Evolutionary conservation across 2,888 invertebrate species (phyloP).

Genomic region (Caenorhabditis parvicauda): DNA sequence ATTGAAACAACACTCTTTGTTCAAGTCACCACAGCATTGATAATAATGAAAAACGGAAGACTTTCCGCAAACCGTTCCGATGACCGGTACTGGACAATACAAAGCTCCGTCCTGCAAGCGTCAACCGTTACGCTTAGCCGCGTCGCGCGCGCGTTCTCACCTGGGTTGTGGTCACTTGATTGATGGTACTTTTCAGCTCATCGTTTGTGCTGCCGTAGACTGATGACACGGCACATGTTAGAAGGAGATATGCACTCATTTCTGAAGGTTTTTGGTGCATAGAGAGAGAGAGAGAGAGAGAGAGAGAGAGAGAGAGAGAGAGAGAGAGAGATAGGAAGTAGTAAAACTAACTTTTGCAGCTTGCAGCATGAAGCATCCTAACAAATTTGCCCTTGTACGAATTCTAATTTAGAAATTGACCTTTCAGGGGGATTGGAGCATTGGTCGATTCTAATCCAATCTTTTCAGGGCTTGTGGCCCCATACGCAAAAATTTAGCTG

Average conservation of each 20-base stretch:
- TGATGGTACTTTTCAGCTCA: slow-evolving; percentile 43
- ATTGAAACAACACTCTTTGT: slow-evolving; percentile 56
- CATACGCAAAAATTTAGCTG: slow-evolving; percentile 46
- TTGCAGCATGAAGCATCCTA: no score
- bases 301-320: slow-evolving; percentile 5
- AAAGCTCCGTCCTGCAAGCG: slow-evolving; percentile 45
- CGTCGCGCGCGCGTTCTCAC: slow-evolving; percentile 10
- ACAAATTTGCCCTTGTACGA: no score
- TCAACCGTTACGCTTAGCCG: not conserved
- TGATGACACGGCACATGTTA: not conserved
- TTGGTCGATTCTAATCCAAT: no score
- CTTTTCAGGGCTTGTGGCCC: no score
- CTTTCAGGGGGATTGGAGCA: no score
- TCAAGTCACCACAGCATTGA: slow-evolving; percentile 57
- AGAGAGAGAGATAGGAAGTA: slow-evolving; percentile 10
- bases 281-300: not conserved
- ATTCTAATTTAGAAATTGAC: no score
- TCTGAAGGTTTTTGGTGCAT: slow-evolving; percentile 5
- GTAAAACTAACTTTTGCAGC: no score
- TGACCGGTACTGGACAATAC: slow-evolving; percentile 51
- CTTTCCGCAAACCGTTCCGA: slow-evolving; percentile 54
- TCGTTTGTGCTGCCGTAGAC: slow-evolving; percentile 3
- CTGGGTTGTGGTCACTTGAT: slow-evolving; percentile 46
- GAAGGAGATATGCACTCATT: not conserved
- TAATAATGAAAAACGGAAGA: slow-evolving; percentile 56